Percentiles rank a stretch among this genome's conserved stretches.
These are phyloP conservation scores for Athalia rosae DNA, from an alignment of 2,888 invertebrate genomes.

Conservation along the genomic window DNA sequence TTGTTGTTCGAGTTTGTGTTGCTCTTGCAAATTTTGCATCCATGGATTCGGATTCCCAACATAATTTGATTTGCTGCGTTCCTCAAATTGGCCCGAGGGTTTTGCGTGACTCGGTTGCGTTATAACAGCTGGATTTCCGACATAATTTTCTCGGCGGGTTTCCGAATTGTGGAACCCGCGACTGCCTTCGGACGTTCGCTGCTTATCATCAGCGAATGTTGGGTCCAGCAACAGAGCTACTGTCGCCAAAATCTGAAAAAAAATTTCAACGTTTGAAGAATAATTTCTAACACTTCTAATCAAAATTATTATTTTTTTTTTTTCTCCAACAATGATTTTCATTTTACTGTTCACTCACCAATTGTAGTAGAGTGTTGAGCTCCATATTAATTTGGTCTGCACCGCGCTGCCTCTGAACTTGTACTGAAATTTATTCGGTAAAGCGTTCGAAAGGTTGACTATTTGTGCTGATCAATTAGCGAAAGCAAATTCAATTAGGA, in stretches of 20 bases:
- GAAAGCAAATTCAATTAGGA: not conserved
- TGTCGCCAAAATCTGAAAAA: conserved; percentile 32
- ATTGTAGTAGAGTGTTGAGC: not conserved
- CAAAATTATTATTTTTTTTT: not conserved
- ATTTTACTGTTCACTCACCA: conserved; percentile 8
- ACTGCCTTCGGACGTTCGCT: too few relatives aligned
- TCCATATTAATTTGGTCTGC: conserved; percentile 19
- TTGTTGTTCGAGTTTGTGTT: conserved; percentile 35
- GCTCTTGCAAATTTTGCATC: conserved; percentile 21
- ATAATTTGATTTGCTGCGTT: not conserved
- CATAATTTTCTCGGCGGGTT: not conserved
- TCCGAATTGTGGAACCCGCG: too few relatives aligned
- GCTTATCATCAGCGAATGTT: conserved; percentile 53
- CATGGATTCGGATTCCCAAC: not conserved
- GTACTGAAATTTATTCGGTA: conserved; percentile 10
- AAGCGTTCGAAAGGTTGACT: conserved; percentile 6
- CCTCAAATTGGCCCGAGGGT: conserved; percentile 7
- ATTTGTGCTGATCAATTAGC: conserved; percentile 33
- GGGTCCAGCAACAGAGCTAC: conserved; percentile 32
- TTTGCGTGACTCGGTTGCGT: not conserved
- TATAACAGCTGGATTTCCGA: not conserved
- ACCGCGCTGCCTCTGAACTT: not conserved
- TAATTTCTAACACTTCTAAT: not conserved
- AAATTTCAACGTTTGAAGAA: not conserved
- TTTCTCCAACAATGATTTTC: not conserved